phyloP scores from a whole-genome alignment of 2,797 vertebrate species.

The Siniperca scherzeri region DNA sequence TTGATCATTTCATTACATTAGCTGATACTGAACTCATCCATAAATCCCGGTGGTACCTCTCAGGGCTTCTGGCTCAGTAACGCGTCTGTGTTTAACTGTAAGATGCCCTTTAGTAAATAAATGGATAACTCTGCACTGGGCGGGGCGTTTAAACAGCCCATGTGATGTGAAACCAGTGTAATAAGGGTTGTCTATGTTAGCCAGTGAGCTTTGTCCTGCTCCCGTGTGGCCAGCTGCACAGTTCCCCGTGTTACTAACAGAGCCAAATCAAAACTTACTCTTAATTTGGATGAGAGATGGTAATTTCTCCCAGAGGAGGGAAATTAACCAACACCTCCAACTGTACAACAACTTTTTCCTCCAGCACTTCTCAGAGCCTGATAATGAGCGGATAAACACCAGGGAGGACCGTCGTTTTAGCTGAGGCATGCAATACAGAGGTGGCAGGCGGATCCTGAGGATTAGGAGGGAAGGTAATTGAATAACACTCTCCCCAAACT shows the following conservation, averaged over 20 bases:
- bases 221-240: not conserved
- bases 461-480: constrained; percentile 32
- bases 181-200: not conserved
- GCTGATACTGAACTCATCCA: too few species aligned
- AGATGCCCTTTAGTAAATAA: not conserved
- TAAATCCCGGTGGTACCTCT: too few species aligned
- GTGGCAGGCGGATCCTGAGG: constrained; percentile 20
- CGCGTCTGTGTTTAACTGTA: too few species aligned
- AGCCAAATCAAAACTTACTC: constrained; percentile 23
- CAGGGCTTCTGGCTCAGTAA: too few species aligned
- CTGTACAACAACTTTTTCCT: constrained; percentile 7
- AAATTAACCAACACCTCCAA: constrained; percentile 29
- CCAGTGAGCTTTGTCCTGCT: not conserved
- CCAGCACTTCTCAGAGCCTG: constrained; percentile 1
- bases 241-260: not conserved
- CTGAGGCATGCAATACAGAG: constrained; percentile 28
- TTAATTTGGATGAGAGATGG: constrained; percentile 30
- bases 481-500: constrained; percentile 11
- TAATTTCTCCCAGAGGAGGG: constrained; percentile 38
- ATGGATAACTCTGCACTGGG: not conserved
- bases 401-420: constrained; percentile 41
- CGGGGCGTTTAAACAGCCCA: not conserved
- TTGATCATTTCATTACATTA: too few species aligned
- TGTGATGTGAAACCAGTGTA: not conserved
- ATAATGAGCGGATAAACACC: constrained; percentile 41